Evolutionary conservation across 2,113 vertebrate genomes (phyloP).

Genomic region (Xyliphius kryptos): DNA sequence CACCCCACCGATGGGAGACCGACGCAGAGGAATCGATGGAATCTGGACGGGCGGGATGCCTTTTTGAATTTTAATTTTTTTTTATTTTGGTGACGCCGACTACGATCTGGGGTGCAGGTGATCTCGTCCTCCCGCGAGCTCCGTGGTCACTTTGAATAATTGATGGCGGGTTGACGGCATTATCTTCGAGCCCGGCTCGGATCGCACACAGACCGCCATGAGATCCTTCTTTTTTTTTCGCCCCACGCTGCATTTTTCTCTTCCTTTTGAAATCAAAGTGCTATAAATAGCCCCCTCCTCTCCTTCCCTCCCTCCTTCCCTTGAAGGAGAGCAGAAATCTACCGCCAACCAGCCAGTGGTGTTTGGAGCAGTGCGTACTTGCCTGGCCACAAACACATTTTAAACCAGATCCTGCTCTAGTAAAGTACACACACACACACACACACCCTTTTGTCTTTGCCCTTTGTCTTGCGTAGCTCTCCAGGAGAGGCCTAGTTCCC

Average conservation of each 20-base stretch:
- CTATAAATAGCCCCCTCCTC: conserved; percentile 59
- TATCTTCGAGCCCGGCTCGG: conserved; percentile 30
- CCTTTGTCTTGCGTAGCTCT: conserved; percentile 14
- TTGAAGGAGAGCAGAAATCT: conserved; percentile 17
- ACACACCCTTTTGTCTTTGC: neutral
- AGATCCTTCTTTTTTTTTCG: conserved; percentile 38
- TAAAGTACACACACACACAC: neutral
- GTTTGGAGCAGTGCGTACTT: conserved; percentile 17
- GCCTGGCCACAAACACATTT: conserved; percentile 7
- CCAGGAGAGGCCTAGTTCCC: conserved; percentile 2
- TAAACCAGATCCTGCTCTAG: conserved; percentile 9
- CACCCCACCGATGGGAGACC: conserved; percentile 41
- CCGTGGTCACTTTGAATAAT: conserved; percentile 34
- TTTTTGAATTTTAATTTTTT: too few relatives aligned
- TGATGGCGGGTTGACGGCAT: conserved; percentile 32
- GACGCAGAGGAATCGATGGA: conserved; percentile 21
- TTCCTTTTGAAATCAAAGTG: conserved; percentile 63
- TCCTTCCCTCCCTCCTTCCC: conserved; percentile 39
- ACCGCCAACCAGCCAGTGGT: conserved; percentile 19
- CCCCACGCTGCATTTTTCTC: conserved; percentile 60
- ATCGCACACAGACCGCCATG: conserved; percentile 21
- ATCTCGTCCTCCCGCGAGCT: conserved; percentile 7
- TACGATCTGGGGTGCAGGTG: neutral
- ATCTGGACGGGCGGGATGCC: too few relatives aligned
- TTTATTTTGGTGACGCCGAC: too few relatives aligned